Evolutionary conservation across 1,140 invertebrate genomes (phyloP).

Genomic region (Pseudoatta argentina): DNA sequence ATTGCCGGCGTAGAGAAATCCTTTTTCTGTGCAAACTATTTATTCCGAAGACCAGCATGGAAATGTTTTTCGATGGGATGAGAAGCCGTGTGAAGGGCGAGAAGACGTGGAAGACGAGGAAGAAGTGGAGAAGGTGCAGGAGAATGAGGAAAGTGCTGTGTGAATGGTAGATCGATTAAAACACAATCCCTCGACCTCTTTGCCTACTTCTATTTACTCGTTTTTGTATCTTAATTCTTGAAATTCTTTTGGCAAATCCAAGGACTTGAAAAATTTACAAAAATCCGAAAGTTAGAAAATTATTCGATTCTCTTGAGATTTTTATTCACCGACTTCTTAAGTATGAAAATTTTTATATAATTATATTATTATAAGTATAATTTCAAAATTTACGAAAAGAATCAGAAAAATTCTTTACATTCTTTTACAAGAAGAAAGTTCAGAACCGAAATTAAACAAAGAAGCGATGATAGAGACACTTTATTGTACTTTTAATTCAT

Average conservation of each 20-base stretch:
- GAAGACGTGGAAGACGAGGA: not conserved
- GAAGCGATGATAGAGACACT: not conserved
- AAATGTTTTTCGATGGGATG: constrained; percentile 72
- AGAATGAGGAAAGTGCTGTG: constrained; percentile 15
- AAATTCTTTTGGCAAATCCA: constrained; percentile 1
- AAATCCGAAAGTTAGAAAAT: not conserved
- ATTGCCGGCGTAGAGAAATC: constrained; percentile 68
- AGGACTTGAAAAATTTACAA: constrained; percentile 6
- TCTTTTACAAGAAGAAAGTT: not conserved
- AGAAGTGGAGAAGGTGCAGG: not conserved
- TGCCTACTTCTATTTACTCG: constrained; percentile 33
- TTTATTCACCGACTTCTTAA: not conserved
- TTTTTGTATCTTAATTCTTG: constrained; percentile 53
- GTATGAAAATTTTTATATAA: constrained; percentile 17
- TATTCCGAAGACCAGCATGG: constrained; percentile 63
- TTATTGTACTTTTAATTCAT: not conserved
- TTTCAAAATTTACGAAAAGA: not conserved
- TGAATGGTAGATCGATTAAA: constrained; percentile 52
- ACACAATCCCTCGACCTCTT: constrained; percentile 41
- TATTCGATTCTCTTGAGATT: constrained; percentile 16
- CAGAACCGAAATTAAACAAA: not conserved
- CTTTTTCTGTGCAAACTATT: constrained; percentile 74
- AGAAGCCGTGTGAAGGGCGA: constrained; percentile 14
- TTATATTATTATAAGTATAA: not conserved
- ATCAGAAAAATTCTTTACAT: not conserved